A percentile compares a stretch with the other conserved stretches of the same genome.
These are phyloP conservation scores for Nansenia antarctica DNA, from an alignment of 2,113 vertebrate species.

Conservation along the genomic window DNA sequence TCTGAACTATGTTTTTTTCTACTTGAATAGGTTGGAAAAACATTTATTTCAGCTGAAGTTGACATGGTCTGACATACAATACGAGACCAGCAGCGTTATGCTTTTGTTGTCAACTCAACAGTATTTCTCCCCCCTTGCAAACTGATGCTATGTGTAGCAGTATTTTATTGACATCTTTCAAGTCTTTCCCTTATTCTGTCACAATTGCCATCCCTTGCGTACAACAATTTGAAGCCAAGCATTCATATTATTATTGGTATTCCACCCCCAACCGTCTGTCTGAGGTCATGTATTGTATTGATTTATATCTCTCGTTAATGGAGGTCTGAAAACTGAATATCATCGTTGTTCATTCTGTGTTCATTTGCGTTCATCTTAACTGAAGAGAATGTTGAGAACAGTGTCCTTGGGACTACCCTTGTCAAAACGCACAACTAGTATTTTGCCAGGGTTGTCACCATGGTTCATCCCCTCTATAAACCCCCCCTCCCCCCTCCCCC, in stretches of 20 bases:
- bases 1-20: not conserved
- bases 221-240: constrained; percentile 14
- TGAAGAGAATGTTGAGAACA: constrained; percentile 37
- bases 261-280: constrained; percentile 4
- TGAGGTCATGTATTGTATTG: constrained; percentile 7
- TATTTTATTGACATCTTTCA: constrained; percentile 48
- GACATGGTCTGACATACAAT: not conserved
- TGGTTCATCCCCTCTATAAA: constrained; percentile 12
- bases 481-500: constrained; percentile 29
- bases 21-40: not conserved
- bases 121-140: constrained; percentile 20
- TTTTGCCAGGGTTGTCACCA: constrained; percentile 7
- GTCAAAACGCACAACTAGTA: constrained; percentile 16
- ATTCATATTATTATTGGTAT: constrained; percentile 11
- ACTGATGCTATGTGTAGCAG: constrained; percentile 52
- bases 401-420: constrained; percentile 25
- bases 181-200: constrained; percentile 32
- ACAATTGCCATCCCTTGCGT: constrained; percentile 25
- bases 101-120: not conserved
- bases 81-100: not conserved
- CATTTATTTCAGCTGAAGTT: not conserved
- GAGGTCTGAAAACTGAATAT: constrained; percentile 41
- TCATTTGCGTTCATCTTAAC: constrained; percentile 26
- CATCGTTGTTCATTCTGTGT: constrained; percentile 22
- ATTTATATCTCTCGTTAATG: constrained; percentile 23